Percentiles rank a stretch among this genome's conserved stretches.
Conservation (phyloP, 2,797 vertebrate genomes). For the Tapera naevia region DNA sequence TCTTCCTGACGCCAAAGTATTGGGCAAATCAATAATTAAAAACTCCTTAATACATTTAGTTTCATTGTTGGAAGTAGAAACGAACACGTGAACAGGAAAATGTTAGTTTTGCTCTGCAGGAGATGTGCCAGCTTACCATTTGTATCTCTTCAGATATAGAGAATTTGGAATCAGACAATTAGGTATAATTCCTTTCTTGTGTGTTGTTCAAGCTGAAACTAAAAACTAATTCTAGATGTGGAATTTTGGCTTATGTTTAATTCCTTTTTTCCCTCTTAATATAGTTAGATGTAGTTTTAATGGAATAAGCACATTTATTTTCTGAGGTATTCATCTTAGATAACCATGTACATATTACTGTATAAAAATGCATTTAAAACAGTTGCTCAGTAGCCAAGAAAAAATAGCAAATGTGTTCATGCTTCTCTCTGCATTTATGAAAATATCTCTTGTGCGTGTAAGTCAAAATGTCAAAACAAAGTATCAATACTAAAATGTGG, state of each 20-base stretch:
- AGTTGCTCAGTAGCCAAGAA: not conserved
- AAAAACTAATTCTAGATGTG: not conserved
- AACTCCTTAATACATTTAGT: not conserved
- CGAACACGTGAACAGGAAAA: not conserved
- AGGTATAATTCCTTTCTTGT: not conserved
- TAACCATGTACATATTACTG: not conserved
- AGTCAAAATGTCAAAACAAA: not conserved
- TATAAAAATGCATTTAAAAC: not conserved
- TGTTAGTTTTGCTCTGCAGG: not conserved
- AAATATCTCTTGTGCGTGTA: not conserved
- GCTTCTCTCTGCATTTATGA: not conserved
- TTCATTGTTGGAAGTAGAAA: not conserved
- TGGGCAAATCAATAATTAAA: conserved; percentile 3
- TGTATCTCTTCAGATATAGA: not conserved
- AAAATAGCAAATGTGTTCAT: not conserved
- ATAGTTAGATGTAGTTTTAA: not conserved
- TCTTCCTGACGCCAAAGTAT: not conserved
- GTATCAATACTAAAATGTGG: not conserved
- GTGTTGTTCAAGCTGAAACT: not conserved
- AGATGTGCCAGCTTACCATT: not conserved
- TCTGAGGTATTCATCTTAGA: not conserved
- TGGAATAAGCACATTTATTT: not conserved
- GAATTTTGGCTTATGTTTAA: not conserved
- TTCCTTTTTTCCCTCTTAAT: not conserved
- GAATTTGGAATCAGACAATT: not conserved